Percentiles rank a stretch among this genome's conserved stretches.
phyloP scores from a whole-genome alignment of 2,113 vertebrate genomes.

The Osmerus mordax region DNA sequence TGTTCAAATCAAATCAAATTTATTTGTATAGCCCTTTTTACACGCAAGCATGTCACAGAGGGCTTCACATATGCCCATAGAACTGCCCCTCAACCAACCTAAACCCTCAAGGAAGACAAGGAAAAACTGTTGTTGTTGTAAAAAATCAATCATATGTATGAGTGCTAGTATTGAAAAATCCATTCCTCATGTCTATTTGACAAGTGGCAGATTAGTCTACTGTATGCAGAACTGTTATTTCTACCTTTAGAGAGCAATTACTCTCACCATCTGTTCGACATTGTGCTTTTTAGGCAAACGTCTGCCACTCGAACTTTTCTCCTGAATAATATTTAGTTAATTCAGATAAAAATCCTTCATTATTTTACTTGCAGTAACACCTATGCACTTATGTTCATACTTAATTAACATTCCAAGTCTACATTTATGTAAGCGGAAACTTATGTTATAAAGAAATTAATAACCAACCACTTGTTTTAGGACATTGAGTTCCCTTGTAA shows the following conservation, averaged over 20 bases:
- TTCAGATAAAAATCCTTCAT: no score
- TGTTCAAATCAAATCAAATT: no score
- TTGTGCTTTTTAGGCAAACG: conserved; percentile 18
- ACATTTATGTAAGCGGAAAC: no score
- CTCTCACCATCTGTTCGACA: conserved; percentile 46
- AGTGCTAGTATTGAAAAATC: conserved; percentile 29
- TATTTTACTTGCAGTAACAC: background rate
- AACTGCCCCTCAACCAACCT: no score
- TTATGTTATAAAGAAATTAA: no score
- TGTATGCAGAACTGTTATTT: background rate
- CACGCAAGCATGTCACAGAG: no score
- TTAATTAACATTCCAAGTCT: no score
- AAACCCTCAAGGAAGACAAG: no score
- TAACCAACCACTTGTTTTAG: conserved; percentile 19
- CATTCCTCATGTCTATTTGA: conserved; percentile 24
- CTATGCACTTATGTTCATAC: conserved; percentile 1
- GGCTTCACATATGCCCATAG: no score
- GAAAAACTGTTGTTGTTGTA: background rate
- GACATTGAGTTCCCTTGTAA: conserved; percentile 41
- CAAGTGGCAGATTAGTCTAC: conserved; percentile 47
- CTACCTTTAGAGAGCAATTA: conserved; percentile 46
- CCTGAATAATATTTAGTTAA: conserved; percentile 4
- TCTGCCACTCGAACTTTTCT: conserved; percentile 13
- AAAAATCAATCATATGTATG: background rate
- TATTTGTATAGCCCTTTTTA: no score